A percentile compares a stretch with the other conserved stretches of the same genome.
These are phyloP conservation scores for Caenorhabditis uteleia DNA, from an alignment of 2,888 invertebrate species.

Conservation along the genomic window DNA sequence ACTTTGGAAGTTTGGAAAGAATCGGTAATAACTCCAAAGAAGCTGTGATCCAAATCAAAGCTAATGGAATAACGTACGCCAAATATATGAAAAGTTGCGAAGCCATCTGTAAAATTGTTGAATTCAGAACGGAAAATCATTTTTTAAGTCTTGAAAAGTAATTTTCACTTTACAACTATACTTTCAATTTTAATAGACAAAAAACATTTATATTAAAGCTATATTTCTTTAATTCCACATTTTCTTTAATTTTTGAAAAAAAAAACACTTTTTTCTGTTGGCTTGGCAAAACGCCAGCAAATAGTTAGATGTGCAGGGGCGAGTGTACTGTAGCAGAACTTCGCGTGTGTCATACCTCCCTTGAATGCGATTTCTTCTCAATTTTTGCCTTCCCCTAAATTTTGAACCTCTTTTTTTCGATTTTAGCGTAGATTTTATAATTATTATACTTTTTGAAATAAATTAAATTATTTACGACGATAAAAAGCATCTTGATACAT, in stretches of 20 bases:
- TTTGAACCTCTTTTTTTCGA: background rate
- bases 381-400: conserved; percentile 2
- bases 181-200: too few species aligned
- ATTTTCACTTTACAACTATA: too few species aligned
- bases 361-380: background rate
- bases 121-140: conserved; percentile 1
- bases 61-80: conserved; percentile 30
- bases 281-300: conserved; percentile 5
- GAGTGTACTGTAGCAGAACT: background rate
- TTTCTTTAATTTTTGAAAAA: conserved; percentile 1
- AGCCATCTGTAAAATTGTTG: conserved; percentile 45
- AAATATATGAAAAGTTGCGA: conserved; percentile 47
- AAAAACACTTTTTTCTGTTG: conserved; percentile 1
- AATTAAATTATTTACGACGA: too few species aligned
- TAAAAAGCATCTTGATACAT: too few species aligned
- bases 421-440: background rate
- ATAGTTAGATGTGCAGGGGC: conserved; percentile 3
- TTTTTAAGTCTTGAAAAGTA: too few species aligned
- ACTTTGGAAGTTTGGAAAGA: conserved; percentile 24
- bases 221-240: too few species aligned
- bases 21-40: conserved; percentile 37
- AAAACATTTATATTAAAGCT: too few species aligned
- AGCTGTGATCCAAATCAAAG: conserved; percentile 33
- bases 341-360: background rate
- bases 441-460: background rate